Conservation (phyloP, 2,113 vertebrate species). For the Cyanistes caeruleus region DNA sequence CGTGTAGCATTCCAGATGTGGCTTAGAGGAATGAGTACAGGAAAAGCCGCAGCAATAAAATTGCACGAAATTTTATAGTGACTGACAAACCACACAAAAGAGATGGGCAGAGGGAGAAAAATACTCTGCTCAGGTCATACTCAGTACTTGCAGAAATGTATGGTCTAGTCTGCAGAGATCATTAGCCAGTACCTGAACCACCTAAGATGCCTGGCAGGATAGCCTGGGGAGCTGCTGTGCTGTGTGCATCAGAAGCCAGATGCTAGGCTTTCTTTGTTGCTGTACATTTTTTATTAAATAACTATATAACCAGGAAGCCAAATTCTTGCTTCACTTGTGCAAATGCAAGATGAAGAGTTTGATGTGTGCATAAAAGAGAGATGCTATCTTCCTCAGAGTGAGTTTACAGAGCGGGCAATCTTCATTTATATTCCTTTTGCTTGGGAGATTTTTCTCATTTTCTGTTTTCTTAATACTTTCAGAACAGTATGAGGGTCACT, state of each 20-base stretch:
- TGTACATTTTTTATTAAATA: not conserved
- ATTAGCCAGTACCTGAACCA: not conserved
- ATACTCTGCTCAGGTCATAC: not conserved
- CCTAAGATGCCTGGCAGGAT: not conserved
- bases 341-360: not conserved
- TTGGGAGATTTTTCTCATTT: not conserved
- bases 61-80: not conserved
- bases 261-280: not conserved
- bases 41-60: slow-evolving; percentile 6
- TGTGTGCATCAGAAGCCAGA: not conserved
- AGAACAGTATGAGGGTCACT: not conserved
- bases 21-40: not conserved
- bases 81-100: not conserved
- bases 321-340: not conserved
- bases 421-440: not conserved
- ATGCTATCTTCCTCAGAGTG: not conserved
- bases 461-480: not conserved
- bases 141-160: not conserved
- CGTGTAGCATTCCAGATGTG: not conserved
- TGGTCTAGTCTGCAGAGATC: not conserved
- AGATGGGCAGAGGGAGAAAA: not conserved
- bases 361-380: not conserved
- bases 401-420: not conserved
- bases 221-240: not conserved
- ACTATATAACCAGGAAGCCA: not conserved